Base-by-base conservation (phyloP, 2,113 vertebrate genomes). In the Tragelaphus buxtoni region DNA sequence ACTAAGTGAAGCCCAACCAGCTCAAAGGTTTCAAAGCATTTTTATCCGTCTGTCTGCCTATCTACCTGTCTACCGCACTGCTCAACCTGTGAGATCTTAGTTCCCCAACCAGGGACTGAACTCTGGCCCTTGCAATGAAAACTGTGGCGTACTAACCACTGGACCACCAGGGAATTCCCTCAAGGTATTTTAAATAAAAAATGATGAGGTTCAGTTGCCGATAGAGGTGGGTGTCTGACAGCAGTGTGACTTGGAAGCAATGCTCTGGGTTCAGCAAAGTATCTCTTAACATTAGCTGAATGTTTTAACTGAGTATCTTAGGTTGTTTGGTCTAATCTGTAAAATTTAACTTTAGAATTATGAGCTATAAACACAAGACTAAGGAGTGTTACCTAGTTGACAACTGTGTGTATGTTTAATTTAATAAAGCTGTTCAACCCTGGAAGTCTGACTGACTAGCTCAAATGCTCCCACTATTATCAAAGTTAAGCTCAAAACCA, bases 251-350 rank as follows among this genome's bases (percentile, higher is more conserved):
- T 42, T 42, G 42, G 42, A 8, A 77, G 84, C 39, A 39, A 13
- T 24, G 58, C 42, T 77, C 47, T 60, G n/a, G 47, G 22, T 97
- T 96, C 60, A 84, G 69, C 20, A n/a, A 85, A 93, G 18, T 18
- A 10, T 14, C 26, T 56, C 49, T n/a, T 17, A 5, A 74, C 4
- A 45, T 85, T 58, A 90, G 76, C 5, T 39, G 42, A 69, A 30
- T 45, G 60, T 45, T 76, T 90, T 61, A 69, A 61, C 53, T 22
- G 30, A 53, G 49, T 94, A 92, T 81, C 30, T 55, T 8, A 55
- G 13, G 74, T 17, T 79, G 32, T 47, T 42, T 32, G 47, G 14
- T 84, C 74, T 95, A n/a, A 92, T 72, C 18, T 83, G 30, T 42
- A 90, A 82, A 61, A 72, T 49, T 92, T 22, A 72, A 93, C 42